Percentiles rank a stretch among this genome's conserved stretches.
Conservation (phyloP, 2,797 vertebrate species). For the Buphagus erythrorhynchus region DNA sequence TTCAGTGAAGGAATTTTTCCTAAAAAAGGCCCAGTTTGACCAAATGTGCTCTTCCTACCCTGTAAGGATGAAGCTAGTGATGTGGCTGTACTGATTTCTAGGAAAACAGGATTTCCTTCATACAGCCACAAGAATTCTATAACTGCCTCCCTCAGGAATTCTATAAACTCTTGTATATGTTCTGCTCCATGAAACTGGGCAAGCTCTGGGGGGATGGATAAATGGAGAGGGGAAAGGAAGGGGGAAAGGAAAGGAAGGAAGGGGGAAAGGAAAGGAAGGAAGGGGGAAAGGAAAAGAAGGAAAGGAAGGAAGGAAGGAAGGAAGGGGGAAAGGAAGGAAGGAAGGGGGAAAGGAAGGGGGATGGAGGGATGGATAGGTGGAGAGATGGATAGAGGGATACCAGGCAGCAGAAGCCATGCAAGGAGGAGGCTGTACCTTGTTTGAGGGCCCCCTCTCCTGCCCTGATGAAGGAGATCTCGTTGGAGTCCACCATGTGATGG, state of each 20-base stretch:
- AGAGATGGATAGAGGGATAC: fast-evolving
- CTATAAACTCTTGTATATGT: fast-evolving
- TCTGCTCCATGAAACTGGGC: neutral
- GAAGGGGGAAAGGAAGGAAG: too few species aligned
- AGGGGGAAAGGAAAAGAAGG: too few species aligned
- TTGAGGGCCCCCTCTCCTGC: constrained; percentile 94
- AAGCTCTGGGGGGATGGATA: neutral
- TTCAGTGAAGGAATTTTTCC: neutral
- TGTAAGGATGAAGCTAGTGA: neutral
- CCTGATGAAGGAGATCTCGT: constrained; percentile 93
- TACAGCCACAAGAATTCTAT: neutral
- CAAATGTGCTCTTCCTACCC: neutral
- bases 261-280: too few species aligned
- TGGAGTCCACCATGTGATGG: constrained; percentile 95
- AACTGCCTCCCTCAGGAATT: neutral
- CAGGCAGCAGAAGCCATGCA: neutral
- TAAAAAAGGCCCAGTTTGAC: neutral
- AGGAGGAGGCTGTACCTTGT: constrained; percentile 80
- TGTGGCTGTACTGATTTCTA: neutral
- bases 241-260: too few species aligned
- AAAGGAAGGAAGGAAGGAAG: too few species aligned
- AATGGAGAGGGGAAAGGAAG: too few species aligned
- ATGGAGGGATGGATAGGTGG: too few species aligned
- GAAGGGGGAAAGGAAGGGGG: too few species aligned
- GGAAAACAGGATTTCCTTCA: neutral